A percentile compares a stretch with the other conserved stretches of the same genome.
These are phyloP conservation scores for Spodoptera exigua DNA, from an alignment of 2,888 invertebrate species.

Conservation along the genomic window DNA sequence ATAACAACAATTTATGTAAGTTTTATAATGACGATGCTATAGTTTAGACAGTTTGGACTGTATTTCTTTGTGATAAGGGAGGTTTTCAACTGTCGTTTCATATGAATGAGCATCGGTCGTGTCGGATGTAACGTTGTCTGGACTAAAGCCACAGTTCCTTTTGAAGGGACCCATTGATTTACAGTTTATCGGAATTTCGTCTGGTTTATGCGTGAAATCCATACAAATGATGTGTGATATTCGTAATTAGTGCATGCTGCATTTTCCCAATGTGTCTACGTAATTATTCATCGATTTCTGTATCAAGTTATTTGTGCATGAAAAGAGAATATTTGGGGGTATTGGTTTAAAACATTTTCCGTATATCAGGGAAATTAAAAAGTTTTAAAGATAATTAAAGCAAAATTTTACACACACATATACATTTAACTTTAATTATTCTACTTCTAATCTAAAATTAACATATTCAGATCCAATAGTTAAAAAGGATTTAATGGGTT, in stretches of 20 bases:
- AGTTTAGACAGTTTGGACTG: slow-evolving; percentile 30
- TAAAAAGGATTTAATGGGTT: slow-evolving; percentile 32
- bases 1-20: slow-evolving; percentile 51
- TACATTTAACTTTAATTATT: too few relatives aligned
- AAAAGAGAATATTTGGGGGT: too few relatives aligned
- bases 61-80: slow-evolving; percentile 32
- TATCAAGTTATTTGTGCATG: neutral
- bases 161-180: slow-evolving; percentile 56
- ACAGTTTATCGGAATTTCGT: slow-evolving; percentile 50
- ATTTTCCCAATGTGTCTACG: slow-evolving; percentile 2
- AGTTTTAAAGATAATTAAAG: too few relatives aligned
- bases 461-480: slow-evolving; percentile 2
- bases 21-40: slow-evolving; percentile 16
- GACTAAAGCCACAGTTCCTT: slow-evolving; percentile 41
- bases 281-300: slow-evolving; percentile 6
- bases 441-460: slow-evolving; percentile 1
- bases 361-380: too few relatives aligned
- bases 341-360: too few relatives aligned
- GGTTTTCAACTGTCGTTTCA: slow-evolving; percentile 30
- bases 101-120: slow-evolving; percentile 34
- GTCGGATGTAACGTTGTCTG: slow-evolving; percentile 57
- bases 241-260: slow-evolving; percentile 25
- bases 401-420: too few relatives aligned
- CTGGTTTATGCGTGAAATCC: slow-evolving; percentile 42
- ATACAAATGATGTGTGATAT: slow-evolving; percentile 28